Evolutionary conservation across 2,797 vertebrate species (phyloP).

Genomic region (Tokudaia muenninki): DNA sequence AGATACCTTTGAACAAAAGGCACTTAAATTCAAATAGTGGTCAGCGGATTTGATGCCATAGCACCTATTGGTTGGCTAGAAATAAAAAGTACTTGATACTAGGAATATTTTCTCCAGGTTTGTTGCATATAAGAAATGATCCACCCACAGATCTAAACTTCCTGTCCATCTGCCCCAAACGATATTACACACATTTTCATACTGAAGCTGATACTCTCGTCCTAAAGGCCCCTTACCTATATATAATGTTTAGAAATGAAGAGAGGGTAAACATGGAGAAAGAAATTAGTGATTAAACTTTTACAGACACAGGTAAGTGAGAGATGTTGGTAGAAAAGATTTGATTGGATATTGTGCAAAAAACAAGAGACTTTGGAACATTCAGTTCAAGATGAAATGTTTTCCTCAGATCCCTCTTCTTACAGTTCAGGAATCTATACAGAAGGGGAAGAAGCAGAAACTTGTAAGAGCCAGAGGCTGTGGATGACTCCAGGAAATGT

Average conservation of each 20-base stretch:
- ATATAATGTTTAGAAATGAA: background rate
- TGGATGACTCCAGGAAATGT: background rate
- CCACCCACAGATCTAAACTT: background rate
- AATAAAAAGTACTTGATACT: background rate
- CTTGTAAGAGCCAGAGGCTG: background rate
- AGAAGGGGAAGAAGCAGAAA: background rate
- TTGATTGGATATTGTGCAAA: background rate
- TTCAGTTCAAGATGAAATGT: background rate
- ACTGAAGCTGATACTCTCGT: background rate
- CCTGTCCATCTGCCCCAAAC: no score
- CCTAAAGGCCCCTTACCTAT: background rate
- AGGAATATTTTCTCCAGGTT: background rate
- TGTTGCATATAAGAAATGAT: background rate
- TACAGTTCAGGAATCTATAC: background rate
- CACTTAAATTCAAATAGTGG: background rate
- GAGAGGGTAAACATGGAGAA: background rate
- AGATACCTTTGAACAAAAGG: background rate
- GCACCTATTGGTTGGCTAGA: background rate
- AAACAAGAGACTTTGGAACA: background rate
- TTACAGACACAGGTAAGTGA: background rate
- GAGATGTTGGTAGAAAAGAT: background rate
- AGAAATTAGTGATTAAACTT: background rate
- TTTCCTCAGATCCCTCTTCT: background rate
- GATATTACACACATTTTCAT: background rate
- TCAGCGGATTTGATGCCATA: background rate